Evolutionary conservation across 2,888 invertebrate species (phyloP).

Genomic region (Stratiomys singularior): DNA sequence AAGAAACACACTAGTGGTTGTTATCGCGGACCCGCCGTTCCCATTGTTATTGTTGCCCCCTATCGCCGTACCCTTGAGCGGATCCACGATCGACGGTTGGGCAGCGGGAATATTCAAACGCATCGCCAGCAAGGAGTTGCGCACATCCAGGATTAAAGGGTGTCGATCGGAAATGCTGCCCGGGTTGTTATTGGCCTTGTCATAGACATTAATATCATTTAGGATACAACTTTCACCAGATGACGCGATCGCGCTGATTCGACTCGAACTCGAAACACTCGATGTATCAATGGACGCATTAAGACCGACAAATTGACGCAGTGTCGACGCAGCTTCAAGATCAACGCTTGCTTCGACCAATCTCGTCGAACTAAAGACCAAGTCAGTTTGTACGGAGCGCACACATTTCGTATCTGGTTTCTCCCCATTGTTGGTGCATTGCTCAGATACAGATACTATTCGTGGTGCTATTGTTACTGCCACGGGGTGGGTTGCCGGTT

Average conservation of each 20-base stretch:
- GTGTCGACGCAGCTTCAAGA: constrained; percentile 49
- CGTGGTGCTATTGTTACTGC: constrained; percentile 45
- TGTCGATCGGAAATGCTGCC: constrained; percentile 44
- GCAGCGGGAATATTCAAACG: constrained; percentile 63
- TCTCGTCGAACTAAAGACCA: constrained; percentile 48
- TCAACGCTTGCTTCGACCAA: constrained; percentile 41
- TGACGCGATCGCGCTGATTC: background rate
- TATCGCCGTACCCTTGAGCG: constrained; percentile 38
- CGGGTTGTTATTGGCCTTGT: constrained; percentile 21
- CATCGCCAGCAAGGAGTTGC: constrained; percentile 57
- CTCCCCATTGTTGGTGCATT: constrained; percentile 58
- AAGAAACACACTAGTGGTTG: constrained; percentile 56
- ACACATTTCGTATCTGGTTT: constrained; percentile 50
- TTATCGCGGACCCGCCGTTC: constrained; percentile 17
- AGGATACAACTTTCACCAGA: constrained; percentile 45
- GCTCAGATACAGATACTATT: constrained; percentile 61
- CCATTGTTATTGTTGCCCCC: background rate
- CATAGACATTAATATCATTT: constrained; percentile 41
- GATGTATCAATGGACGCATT: constrained; percentile 42
- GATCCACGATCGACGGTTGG: constrained; percentile 43
- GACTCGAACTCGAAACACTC: background rate
- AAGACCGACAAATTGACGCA: constrained; percentile 51
- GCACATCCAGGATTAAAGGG: constrained; percentile 48
- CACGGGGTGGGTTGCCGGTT: constrained; percentile 39
- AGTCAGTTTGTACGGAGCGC: constrained; percentile 48